These are phyloP conservation scores for Drosophila kikkawai DNA, from an alignment of 1,140 invertebrate species.

Conservation along the genomic window DNA sequence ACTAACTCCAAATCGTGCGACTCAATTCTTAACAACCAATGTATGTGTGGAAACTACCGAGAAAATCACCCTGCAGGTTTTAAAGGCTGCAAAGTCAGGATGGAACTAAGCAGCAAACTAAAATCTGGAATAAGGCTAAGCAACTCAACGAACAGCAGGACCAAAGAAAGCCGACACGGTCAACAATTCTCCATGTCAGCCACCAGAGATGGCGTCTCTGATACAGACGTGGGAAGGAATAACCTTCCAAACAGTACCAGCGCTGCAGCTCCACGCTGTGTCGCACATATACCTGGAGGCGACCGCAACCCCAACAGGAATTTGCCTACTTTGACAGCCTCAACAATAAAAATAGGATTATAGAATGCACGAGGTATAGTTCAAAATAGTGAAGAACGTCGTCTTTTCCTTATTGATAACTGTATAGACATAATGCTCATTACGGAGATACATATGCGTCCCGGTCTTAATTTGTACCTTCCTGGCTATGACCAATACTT, in stretches of 20 bases:
- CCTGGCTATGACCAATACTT: conserved; percentile 26
- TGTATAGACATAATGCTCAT: conserved; percentile 15
- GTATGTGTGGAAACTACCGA: conserved; percentile 1
- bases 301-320: not conserved
- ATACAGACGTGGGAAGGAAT: conserved; percentile 1
- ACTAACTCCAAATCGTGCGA: conserved; percentile 9
- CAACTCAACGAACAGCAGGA: not conserved
- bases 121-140: not conserved
- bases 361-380: conserved; percentile 31
- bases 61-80: conserved; percentile 6
- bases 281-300: not conserved
- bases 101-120: conserved; percentile 1
- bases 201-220: conserved; percentile 4
- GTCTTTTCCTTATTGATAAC: conserved; percentile 5
- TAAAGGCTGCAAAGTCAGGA: conserved; percentile 3
- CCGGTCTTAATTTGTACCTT: conserved; percentile 11
- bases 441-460: conserved; percentile 9
- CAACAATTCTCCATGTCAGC: conserved; percentile 2
- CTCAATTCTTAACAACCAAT: conserved; percentile 1
- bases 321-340: not conserved
- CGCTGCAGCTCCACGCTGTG: conserved; percentile 2
- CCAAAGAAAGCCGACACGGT: not conserved
- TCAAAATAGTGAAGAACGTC: conserved; percentile 6
- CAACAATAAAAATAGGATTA: conserved; percentile 34
- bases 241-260: not conserved